phyloP scores from a whole-genome alignment of 2,113 vertebrate genomes.

The Lamprologus lemairii region DNA sequence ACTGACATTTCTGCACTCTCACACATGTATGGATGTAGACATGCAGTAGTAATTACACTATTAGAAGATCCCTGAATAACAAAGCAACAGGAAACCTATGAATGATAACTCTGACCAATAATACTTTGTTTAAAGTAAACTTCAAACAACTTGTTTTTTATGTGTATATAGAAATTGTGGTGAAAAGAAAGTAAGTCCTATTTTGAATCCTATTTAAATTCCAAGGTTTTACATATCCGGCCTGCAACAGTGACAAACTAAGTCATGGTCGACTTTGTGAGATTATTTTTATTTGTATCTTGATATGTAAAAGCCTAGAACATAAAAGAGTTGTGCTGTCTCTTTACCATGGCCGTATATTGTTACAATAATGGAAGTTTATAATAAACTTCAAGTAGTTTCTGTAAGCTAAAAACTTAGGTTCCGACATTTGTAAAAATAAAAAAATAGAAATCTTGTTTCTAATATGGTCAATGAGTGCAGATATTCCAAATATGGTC shows the following conservation, averaged over 20 bases:
- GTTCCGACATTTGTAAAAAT: background rate
- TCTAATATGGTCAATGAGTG: accelerated
- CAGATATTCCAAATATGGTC: background rate
- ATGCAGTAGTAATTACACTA: background rate
- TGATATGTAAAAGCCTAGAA: background rate
- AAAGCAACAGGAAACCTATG: background rate
- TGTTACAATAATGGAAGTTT: background rate
- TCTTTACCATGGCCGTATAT: background rate
- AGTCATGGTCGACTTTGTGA: background rate
- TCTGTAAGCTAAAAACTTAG: background rate
- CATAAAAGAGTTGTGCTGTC: background rate
- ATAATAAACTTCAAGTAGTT: background rate
- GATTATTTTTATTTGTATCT: background rate
- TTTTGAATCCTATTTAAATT: background rate
- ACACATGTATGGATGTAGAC: background rate
- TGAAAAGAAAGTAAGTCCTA: background rate
- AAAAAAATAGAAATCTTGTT: accelerated
- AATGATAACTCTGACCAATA: background rate
- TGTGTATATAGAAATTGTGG: background rate
- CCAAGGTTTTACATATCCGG: background rate
- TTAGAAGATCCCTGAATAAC: background rate
- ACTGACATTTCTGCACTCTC: background rate
- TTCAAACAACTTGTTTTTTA: accelerated
- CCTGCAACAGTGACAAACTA: background rate
- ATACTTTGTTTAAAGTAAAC: background rate